Evolutionary conservation across 2,888 invertebrate species (phyloP), one percentile per base, ranked within the genome.

Genomic region (Zhengitettix transpicula): DNA sequence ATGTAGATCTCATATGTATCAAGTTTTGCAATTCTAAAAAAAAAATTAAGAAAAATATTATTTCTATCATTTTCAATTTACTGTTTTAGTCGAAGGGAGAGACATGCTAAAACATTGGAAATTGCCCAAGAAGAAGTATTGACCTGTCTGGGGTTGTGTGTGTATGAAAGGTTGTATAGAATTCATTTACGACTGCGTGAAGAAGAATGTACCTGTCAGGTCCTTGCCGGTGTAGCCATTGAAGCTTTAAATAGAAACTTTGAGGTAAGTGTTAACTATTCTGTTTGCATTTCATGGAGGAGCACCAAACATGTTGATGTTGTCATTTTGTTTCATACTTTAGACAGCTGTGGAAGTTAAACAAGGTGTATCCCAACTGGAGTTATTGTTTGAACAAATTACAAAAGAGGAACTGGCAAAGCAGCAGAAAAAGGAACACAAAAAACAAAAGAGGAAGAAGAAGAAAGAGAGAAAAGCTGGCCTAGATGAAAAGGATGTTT

Each of bases 51-150:
- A n/a, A n/a, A n/a, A n/a, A n/a, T n/a, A n/a, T n/a, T n/a, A n/a
- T n/a, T n/a, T n/a, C n/a, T n/a, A n/a, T n/a, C n/a, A n/a, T 10
- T 40, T 54, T 55, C 55, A 58, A 42, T 57, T 58, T 53, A 16
- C 64, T n/a, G 55, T 54, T 44, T 28, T 42, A 86, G 87, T 70
- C 83, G 88, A 66, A 80, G 94, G 63, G 95, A 95, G 73, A 81
- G 95, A 60, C 95, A 96, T 72, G 95, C 95, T 10, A 95, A 95
- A 75, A 95, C 95, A n/a, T 75, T 96, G 67, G 95, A 95, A 77
- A 92, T 94, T 65, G 95, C 95, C 67, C 95, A 96, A 75, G 94
- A 95, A 74, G 95, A 96, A 77, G 94, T 96, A 60, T 78, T 96
- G 65, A 94, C 93, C 11, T 96, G 95, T 72, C 81, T 96, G 62